Evolutionary conservation across 2,797 vertebrate genomes (phyloP), one percentile per base, ranked within the genome.

Genomic region (Babyrousa celebensis): DNA sequence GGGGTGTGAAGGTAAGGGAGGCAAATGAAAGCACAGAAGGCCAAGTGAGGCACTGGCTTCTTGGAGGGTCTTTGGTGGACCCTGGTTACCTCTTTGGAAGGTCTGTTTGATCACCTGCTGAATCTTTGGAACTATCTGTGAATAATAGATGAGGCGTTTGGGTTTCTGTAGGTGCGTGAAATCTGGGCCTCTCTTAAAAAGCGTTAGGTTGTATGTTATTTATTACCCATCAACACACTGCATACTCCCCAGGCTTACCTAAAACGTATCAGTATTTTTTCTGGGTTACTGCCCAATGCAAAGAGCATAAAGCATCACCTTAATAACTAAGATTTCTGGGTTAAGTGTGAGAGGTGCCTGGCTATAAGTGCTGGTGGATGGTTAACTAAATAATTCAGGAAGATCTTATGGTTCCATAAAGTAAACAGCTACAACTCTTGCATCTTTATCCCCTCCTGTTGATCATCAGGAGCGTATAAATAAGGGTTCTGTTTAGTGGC

Each of bases 341-440:
- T 86, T 80, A 89, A 94, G n/a, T 80, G 21, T 71, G 86, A 97
- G 96, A 97, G 72, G 82, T 85, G 58, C 48, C 67, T 56, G 25
- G 68, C 90, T 87, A 5, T 96, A 96, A 97, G 83, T 74, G 87
- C 91, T 83, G 48, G 82, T 72, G 79, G 95, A 95, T 32, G 65
- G 96, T 89, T 92, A 80, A 36, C 72, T 98, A 97, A 97, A 97
- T 98, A 97, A 97, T 98, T 98, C 97, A 98, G 84, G 52, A 85
- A 85, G 79, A 89, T 94, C 91, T 97, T 97, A 97, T 8, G 27
- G 85, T 92, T 94, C 91, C 87, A 78, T 97, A 96, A 97, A 97
- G 94, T 5, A 54, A 91, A 87, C 12, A 16, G 5, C 72, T 29
- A 21, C 80, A 68, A n/a, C 63, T 85, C 71, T 27, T 16, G 48